These are phyloP conservation scores for Probosciger aterrimus DNA, from an alignment of 2,113 vertebrate genomes.

Conservation along the genomic window DNA sequence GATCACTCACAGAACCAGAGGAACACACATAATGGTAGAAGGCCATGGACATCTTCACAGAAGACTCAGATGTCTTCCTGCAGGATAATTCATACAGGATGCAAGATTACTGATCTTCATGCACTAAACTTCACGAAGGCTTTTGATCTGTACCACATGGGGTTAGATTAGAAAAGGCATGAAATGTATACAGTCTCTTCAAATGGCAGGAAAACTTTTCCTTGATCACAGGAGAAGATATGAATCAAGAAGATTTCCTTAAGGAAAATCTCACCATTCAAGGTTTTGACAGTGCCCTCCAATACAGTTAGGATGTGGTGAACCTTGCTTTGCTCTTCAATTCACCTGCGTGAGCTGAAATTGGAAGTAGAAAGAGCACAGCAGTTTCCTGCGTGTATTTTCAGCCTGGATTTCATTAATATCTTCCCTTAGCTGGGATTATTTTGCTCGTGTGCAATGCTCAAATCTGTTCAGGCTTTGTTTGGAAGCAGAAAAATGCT, in stretches of 20 bases:
- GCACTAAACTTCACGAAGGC: neutral
- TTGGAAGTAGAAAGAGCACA: neutral
- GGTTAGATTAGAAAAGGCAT: neutral
- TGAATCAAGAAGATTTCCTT: neutral
- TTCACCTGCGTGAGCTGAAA: slow-evolving; percentile 33
- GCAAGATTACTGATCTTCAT: neutral
- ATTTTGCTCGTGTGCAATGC: neutral
- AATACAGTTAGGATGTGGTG: slow-evolving; percentile 13
- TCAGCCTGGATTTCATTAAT: slow-evolving; percentile 50
- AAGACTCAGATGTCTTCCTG: neutral
- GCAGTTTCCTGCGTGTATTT: slow-evolving; percentile 14
- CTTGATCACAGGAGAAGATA: slow-evolving; percentile 11
- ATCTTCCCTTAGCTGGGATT: slow-evolving; percentile 10
- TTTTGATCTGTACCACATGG: slow-evolving; percentile 11
- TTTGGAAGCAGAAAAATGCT: slow-evolving; percentile 28
- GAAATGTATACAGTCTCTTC: neutral
- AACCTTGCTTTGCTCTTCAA: slow-evolving; percentile 30
- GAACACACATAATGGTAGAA: neutral
- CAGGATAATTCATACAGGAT: neutral
- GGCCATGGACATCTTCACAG: neutral
- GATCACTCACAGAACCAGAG: neutral
- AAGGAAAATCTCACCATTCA: slow-evolving; percentile 10
- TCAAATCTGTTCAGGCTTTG: slow-evolving; percentile 29
- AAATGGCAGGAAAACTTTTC: neutral
- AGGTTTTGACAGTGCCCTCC: neutral